Base-by-base conservation (phyloP, 2,888 invertebrate species). In the Nomada flava region DNA sequence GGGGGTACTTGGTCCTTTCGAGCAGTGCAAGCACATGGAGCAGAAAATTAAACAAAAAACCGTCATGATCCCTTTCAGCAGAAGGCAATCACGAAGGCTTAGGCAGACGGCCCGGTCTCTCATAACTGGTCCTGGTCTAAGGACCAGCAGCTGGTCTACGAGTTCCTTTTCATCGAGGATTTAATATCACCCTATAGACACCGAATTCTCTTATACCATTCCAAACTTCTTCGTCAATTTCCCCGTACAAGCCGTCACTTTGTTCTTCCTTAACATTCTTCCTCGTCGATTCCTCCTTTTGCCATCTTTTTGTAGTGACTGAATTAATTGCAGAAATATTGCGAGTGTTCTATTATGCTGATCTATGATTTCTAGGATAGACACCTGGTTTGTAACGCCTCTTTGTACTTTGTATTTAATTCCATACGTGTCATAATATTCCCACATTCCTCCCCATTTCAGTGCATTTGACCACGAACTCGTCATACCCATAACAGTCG, bases 11-110 rank as follows among this genome's bases (percentile, higher is more conserved):
- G 62, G 52, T 23, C 63, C 47, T 68, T 67, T 62, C 68, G 67
- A 70, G 52, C 55, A 36, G 53, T 59, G 44, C 29, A 36, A 57
- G 53, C 74, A 67, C 73, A 73, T 64, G 74, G 82, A 83, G 86
- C 68, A 82, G 86, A 87, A 90, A 89, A 91, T 90, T 88, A 88
- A 91, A 91, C 86, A 89, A 90, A 90, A 91, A 91, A 86, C 80
- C 87, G 81, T 83, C 79, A 82, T 82, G 87, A 89, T 90, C 85
- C 84, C 86, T 86, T 86, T 85, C 87, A 85, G 76, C 82, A 88
- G 71, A 81, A 87, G 85, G 91, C 88, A 91, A 91, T 91, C 91
- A 91, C 73, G 83, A 74, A 76, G 86, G 88, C 89, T 90, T 87
- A 89, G 86, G 79, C 67, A 72, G 82, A 64, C 83, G 67, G 77